phyloP scores from a whole-genome alignment of 2,113 vertebrate species.

The Alectura lathami region DNA sequence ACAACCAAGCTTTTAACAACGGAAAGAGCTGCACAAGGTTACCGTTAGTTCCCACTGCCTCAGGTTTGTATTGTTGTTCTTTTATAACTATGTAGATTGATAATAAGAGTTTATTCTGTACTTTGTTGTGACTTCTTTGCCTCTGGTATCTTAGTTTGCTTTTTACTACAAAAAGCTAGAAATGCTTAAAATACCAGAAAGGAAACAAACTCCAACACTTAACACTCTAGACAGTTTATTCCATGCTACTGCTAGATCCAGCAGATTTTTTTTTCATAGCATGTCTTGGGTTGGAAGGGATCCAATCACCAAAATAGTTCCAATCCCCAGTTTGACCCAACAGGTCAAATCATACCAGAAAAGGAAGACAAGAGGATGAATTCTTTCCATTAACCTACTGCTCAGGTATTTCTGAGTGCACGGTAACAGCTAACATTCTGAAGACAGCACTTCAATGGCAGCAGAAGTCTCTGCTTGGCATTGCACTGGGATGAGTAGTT shows the following conservation, averaged over 20 bases:
- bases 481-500: background rate
- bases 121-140: background rate
- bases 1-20: background rate
- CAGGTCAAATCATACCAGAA: background rate
- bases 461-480: background rate
- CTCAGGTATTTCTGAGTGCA: background rate
- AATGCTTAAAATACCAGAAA: background rate
- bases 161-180: background rate
- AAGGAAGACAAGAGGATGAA: background rate
- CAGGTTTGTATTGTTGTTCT: background rate
- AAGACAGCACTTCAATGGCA: background rate
- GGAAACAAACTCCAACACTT: background rate
- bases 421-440: background rate
- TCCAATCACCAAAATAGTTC: too few species aligned
- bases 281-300: too few species aligned
- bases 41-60: background rate
- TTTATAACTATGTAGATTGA: background rate
- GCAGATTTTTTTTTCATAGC: background rate
- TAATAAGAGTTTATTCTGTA: background rate
- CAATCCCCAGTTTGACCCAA: too few species aligned
- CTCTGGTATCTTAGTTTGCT: background rate
- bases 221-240: background rate
- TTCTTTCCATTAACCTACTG: background rate
- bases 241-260: background rate
- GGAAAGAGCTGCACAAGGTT: background rate